Evolutionary conservation across 2,888 invertebrate species (phyloP).

Genomic region (Acrobasis suavella): DNA sequence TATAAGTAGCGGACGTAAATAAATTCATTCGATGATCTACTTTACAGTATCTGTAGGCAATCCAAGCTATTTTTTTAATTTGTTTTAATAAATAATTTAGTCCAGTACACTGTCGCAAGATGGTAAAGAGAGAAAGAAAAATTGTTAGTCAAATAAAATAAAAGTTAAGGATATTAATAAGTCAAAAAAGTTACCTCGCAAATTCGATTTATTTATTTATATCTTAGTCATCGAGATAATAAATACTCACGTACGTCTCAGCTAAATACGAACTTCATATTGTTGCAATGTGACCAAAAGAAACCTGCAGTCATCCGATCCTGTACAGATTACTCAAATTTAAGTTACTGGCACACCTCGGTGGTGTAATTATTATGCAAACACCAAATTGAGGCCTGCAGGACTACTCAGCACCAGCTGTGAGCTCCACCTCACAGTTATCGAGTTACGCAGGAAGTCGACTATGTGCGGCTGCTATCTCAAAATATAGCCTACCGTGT

Average conservation of each 20-base stretch:
- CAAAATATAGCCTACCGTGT: not conserved
- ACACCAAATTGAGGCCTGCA: slow-evolving; percentile 28
- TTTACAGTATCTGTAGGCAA: too few relatives aligned
- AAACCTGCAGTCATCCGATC: slow-evolving; percentile 14
- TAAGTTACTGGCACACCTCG: slow-evolving; percentile 37
- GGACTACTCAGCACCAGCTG: slow-evolving; percentile 32
- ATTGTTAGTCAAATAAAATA: too few relatives aligned
- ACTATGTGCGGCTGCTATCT: slow-evolving; percentile 11
- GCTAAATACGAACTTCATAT: too few relatives aligned
- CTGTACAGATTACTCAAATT: slow-evolving; percentile 36
- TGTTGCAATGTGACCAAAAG: not conserved
- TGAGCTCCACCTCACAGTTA: slow-evolving; percentile 43
- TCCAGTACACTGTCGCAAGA: too few relatives aligned
- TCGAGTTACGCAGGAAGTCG: slow-evolving; percentile 36
- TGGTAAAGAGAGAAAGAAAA: too few relatives aligned
- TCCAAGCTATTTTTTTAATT: too few relatives aligned
- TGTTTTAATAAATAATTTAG: too few relatives aligned
- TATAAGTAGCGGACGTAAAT: not conserved
- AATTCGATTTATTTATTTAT: too few relatives aligned
- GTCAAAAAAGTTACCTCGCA: too few relatives aligned
- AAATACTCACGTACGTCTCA: too few relatives aligned
- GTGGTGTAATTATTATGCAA: slow-evolving; percentile 34
- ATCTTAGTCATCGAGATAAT: too few relatives aligned
- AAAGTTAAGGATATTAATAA: too few relatives aligned
- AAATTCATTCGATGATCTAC: not conserved